Percentiles rank a stretch among this genome's conserved stretches.
These are phyloP conservation scores for Adelognathus sp. DNA, from an alignment of 2,888 invertebrate species.

Conservation along the genomic window DNA sequence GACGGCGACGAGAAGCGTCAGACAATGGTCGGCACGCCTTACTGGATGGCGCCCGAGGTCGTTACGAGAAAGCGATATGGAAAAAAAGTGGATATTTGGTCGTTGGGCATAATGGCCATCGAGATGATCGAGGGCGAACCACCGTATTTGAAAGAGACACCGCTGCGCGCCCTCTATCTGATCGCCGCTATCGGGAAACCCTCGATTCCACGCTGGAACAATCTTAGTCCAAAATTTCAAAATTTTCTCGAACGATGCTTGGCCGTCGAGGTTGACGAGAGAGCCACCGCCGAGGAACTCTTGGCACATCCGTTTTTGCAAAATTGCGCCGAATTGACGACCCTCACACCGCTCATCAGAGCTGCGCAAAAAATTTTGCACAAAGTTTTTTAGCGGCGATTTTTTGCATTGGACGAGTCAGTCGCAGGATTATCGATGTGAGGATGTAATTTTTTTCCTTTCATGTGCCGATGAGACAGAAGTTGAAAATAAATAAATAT, in stretches of 20 bases:
- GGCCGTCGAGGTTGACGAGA: constrained; percentile 90
- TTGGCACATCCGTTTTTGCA: constrained; percentile 90
- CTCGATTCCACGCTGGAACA: constrained; percentile 91
- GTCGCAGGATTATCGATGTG: background rate
- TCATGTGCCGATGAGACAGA: background rate
- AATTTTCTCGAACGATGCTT: constrained; percentile 94
- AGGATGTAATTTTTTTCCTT: background rate
- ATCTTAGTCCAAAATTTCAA: constrained; percentile 89
- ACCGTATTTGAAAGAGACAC: constrained; percentile 97
- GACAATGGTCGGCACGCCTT: constrained; percentile 99
- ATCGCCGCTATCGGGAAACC: constrained; percentile 98
- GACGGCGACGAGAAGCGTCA: constrained; percentile 97
- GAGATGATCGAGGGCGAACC: constrained; percentile 99
- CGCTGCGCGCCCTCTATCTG: constrained; percentile 94
- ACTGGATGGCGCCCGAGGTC: constrained; percentile 99
- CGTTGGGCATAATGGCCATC: constrained; percentile 98
- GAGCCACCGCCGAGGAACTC: constrained; percentile 90
- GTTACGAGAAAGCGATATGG: constrained; percentile 96
- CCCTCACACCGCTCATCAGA: constrained; percentile 93
- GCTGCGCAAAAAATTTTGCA: constrained; percentile 94
- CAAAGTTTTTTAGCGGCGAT: constrained; percentile 79
- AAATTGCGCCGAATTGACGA: constrained; percentile 90
- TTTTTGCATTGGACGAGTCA: background rate
- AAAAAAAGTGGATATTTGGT: constrained; percentile 97
- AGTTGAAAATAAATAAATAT: too few relatives aligned